These are phyloP conservation scores for Ariolimax columbianus DNA, from an alignment of 2,888 invertebrate species.

Conservation along the genomic window DNA sequence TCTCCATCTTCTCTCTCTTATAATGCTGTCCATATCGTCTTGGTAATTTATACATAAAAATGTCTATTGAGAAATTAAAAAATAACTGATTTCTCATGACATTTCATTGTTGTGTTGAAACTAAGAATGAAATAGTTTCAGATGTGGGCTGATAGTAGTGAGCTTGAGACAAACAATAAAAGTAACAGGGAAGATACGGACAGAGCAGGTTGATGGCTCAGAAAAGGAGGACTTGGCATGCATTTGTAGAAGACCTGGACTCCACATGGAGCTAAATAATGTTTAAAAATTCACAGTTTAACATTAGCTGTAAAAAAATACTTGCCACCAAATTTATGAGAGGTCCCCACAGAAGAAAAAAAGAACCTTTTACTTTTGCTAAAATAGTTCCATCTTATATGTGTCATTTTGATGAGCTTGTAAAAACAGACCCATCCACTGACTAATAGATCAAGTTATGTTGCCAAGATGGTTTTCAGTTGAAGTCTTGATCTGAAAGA, in stretches of 20 bases:
- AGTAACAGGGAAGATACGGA: background rate
- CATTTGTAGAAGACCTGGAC: too few species aligned
- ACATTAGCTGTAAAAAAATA: background rate
- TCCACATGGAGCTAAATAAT: too few species aligned
- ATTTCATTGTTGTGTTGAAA: too few species aligned
- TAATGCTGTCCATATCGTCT: too few species aligned
- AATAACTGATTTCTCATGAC: too few species aligned
- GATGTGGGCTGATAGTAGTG: too few species aligned
- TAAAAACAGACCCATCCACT: background rate
- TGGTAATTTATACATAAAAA: too few species aligned
- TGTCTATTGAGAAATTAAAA: too few species aligned
- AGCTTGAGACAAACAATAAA: too few species aligned
- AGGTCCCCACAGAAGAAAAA: background rate
- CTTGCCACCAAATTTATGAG: background rate
- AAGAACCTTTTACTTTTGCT: background rate
- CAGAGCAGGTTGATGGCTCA: background rate
- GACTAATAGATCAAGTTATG: background rate
- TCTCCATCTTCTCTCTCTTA: too few species aligned
- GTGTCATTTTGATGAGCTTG: background rate
- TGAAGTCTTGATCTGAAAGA: background rate
- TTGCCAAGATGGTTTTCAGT: background rate
- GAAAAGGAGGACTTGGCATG: background rate
- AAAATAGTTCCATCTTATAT: background rate
- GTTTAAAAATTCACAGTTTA: background rate
- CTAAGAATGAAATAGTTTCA: too few species aligned